These are phyloP conservation scores for Upupa epops DNA, from an alignment of 2,113 vertebrate genomes.

Conservation along the genomic window DNA sequence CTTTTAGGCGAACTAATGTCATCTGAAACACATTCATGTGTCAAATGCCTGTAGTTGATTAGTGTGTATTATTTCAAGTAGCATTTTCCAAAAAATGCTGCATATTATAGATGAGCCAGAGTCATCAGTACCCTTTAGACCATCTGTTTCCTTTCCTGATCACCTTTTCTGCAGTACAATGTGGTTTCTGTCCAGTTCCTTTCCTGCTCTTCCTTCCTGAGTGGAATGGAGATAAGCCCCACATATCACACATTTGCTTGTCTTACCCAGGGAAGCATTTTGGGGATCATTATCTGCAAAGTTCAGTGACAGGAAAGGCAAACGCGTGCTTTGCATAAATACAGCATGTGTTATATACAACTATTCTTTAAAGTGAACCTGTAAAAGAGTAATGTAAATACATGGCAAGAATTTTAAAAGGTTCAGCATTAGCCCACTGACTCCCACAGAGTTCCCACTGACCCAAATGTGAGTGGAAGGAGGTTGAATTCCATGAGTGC, in stretches of 20 bases:
- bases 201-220: not conserved
- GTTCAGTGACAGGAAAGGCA: not conserved
- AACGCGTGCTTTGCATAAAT: not conserved
- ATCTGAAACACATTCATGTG: constrained; percentile 14
- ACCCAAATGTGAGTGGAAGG: not conserved
- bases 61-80: not conserved
- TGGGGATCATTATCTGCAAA: not conserved
- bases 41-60: constrained; percentile 2
- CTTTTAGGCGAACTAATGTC: constrained; percentile 35
- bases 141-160: constrained; percentile 18
- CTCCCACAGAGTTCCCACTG: not conserved
- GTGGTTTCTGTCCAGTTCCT: constrained; percentile 1
- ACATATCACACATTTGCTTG: not conserved
- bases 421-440: not conserved
- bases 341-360: not conserved
- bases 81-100: not conserved
- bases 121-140: constrained; percentile 4
- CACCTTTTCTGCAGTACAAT: not conserved
- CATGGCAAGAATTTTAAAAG: constrained; percentile 27
- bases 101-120: not conserved
- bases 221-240: not conserved
- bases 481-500: not conserved
- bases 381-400: constrained; percentile 41
- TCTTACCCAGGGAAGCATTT: not conserved
- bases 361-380: constrained; percentile 36